Conservation (phyloP, 92 coral and sea anemone species). For the Porites divaricata region DNA sequence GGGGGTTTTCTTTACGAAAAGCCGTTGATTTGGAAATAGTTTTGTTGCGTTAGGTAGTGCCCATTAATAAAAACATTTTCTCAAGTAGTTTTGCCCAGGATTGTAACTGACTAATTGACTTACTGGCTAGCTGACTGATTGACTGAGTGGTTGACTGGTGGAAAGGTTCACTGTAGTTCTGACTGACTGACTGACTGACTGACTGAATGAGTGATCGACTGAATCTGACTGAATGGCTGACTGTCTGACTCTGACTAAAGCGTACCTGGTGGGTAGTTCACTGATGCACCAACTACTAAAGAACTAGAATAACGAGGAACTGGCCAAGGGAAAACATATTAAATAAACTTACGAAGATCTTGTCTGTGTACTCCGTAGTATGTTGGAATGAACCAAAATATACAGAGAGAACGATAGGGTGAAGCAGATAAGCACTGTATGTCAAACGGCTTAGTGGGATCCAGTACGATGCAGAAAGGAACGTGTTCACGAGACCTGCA, state of each 20-base stretch:
- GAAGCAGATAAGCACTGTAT: slow-evolving; percentile 80
- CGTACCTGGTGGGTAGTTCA: too few relatives aligned
- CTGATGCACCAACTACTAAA: neutral
- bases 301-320: neutral
- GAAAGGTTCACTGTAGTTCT: too few relatives aligned
- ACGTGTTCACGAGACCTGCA: slow-evolving; percentile 78
- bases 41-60: too few relatives aligned
- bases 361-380: slow-evolving; percentile 61
- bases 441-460: slow-evolving; percentile 93
- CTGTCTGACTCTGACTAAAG: too few relatives aligned
- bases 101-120: too few relatives aligned
- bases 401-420: slow-evolving; percentile 61
- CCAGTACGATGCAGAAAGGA: slow-evolving; percentile 87
- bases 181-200: neutral
- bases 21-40: too few relatives aligned
- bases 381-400: slow-evolving; percentile 57
- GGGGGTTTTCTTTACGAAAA: too few relatives aligned
- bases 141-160: too few relatives aligned
- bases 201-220: too few relatives aligned
- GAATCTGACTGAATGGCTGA: too few relatives aligned
- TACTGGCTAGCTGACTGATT: neutral
- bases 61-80: too few relatives aligned
- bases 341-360: slow-evolving; percentile 67
- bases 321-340: neutral
- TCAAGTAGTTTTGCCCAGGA: too few relatives aligned